Evolutionary conservation across 2,888 invertebrate genomes (phyloP), one percentile per base, ranked within the genome.

Genomic region (Abrostola triplasia): DNA sequence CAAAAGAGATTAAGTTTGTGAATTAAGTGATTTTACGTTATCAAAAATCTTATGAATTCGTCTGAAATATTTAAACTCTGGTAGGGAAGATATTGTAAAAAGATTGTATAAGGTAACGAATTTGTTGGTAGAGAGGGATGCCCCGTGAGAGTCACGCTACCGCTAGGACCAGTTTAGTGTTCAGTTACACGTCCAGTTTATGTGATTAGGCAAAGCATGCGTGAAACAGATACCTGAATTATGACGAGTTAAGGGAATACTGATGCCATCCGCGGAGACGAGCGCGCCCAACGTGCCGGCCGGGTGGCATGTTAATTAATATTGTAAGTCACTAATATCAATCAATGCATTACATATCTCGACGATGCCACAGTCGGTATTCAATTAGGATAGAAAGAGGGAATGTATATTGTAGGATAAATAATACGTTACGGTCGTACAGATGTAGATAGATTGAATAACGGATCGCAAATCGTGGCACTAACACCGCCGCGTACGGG

Each of bases 1-100:
- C 90, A 88, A 93, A 93, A 91, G 93, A 93, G 92, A 93, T 93
- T 94, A 92, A 90, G 88, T 90, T 88, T 87, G 89, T 90, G 89
- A 86, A 87, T 86, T 92, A 90, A 91, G 92, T 92, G 86, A 87
- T 88, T 87, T 85, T 84, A 87, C 80, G 75, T 87, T 84, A 83
- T 83, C 80, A 83, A 84, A 80, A 82, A 81, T 77, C 71, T 77
- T 70, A 67, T 64, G 67, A 73, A 72, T 76, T 80, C 77, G 82
- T 88, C 85, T 87, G 84, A 80, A 84, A 84, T 84, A 77, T 83
- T 75, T 71, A 77, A 87, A 85, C 83, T 89, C 86, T 87, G 87
- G 80, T 86, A 87, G 79, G 82, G 80, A 83, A 84, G 81, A 84
- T 89, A 88, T 87, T 84, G 85, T 87, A 87, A 84, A 86, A 86